Percentiles rank a stretch among this genome's conserved stretches.
Conservation (phyloP, 1,140 invertebrate genomes). For the Tetramorium parvispinum region DNA sequence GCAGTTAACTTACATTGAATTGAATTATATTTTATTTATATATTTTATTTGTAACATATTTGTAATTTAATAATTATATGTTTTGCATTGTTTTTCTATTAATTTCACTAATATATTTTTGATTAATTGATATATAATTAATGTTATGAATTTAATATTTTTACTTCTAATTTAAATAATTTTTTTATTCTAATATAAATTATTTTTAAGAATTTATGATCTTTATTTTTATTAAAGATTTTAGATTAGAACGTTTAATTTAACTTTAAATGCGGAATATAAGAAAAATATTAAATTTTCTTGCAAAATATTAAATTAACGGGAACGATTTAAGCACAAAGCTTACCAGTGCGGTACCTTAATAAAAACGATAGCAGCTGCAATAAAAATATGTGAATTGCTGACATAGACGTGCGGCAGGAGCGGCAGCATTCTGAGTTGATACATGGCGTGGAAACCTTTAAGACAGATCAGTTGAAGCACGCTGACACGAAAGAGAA, state of each 20-base stretch:
- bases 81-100: slow-evolving; percentile 5
- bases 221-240: not conserved
- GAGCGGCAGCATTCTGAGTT: slow-evolving; percentile 91
- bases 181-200: not conserved
- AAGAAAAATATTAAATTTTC: not conserved
- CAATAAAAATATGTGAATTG: slow-evolving; percentile 60
- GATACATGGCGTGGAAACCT: slow-evolving; percentile 91
- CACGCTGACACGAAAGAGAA: slow-evolving; percentile 92
- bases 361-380: slow-evolving; percentile 22
- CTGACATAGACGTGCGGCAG: slow-evolving; percentile 89
- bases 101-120: slow-evolving; percentile 34
- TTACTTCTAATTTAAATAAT: slow-evolving; percentile 12
- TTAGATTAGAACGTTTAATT: not conserved
- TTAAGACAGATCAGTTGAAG: slow-evolving; percentile 90
- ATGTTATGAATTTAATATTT: not conserved
- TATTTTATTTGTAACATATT: not conserved
- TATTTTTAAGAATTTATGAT: not conserved
- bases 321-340: not conserved
- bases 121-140: slow-evolving; percentile 30
- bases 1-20: not conserved
- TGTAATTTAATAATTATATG: not conserved
- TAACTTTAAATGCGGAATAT: not conserved
- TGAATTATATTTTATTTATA: not conserved
- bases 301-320: not conserved
- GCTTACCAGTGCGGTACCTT: not conserved